Conservation (phyloP, 2,888 invertebrate genomes). For the Asteroscopus sphinx region DNA sequence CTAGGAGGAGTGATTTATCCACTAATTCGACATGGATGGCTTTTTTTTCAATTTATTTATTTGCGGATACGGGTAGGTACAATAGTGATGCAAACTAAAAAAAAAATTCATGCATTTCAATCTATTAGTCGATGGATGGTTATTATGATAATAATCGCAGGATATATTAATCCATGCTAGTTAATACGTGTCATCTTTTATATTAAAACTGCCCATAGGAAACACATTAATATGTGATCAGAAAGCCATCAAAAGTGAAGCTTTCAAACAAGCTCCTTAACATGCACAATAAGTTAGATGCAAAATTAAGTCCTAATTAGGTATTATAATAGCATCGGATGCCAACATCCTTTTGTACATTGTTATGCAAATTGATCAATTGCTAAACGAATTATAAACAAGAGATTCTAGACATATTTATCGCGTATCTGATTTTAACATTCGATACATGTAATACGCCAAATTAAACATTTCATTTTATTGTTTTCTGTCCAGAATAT, state of each 20-base stretch:
- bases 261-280: slow-evolving; percentile 17
- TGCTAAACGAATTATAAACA: slow-evolving; percentile 21
- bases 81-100: too few species aligned
- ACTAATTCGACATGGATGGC: background rate
- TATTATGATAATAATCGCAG: slow-evolving; percentile 3
- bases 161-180: slow-evolving; percentile 16
- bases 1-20: background rate
- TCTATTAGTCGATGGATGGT: too few species aligned
- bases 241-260: slow-evolving; percentile 22
- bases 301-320: slow-evolving; percentile 47
- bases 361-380: slow-evolving; percentile 45
- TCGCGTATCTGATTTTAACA: background rate
- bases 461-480: slow-evolving; percentile 2
- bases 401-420: slow-evolving; percentile 2
- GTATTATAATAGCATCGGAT: slow-evolving; percentile 50
- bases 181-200: slow-evolving; percentile 10
- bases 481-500: background rate
- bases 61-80: too few species aligned
- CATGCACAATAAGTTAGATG: slow-evolving; percentile 31
- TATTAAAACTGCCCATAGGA: slow-evolving; percentile 11
- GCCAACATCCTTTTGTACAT: slow-evolving; percentile 42
- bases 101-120: too few species aligned
- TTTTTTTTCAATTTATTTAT: too few species aligned
- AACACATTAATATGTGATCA: slow-evolving; percentile 30
- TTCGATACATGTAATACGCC: background rate